Evolutionary conservation across 2,113 vertebrate species (phyloP).

Genomic region (cat (Felis catus)): DNA sequence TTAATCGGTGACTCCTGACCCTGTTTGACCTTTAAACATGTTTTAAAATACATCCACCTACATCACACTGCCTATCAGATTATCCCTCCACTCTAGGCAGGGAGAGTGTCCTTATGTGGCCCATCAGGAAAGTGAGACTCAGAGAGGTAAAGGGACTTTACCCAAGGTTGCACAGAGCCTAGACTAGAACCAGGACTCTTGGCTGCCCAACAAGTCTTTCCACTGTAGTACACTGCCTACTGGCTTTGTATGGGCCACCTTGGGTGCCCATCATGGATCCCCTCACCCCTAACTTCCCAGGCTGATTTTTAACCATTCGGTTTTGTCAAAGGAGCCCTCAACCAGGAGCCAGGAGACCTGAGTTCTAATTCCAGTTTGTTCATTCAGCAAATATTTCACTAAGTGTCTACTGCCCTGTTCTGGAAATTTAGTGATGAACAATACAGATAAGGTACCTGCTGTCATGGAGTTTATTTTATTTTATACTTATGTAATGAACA

Average conservation of each 20-base stretch:
- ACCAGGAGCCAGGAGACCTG: background rate
- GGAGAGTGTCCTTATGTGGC: background rate
- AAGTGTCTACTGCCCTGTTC: slow-evolving; percentile 14
- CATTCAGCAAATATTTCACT: slow-evolving; percentile 12
- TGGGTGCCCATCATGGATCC: background rate
- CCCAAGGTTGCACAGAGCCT: background rate
- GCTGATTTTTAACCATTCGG: background rate
- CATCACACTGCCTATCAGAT: background rate
- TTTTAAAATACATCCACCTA: background rate
- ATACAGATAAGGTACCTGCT: background rate
- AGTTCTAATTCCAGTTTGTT: slow-evolving; percentile 1
- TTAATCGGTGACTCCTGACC: background rate
- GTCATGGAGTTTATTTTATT: background rate
- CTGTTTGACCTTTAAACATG: background rate
- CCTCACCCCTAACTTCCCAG: background rate
- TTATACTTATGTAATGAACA: background rate
- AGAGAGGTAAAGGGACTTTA: background rate
- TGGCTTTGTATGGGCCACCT: background rate
- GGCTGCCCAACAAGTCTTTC: background rate
- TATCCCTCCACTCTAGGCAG: background rate
- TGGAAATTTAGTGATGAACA: slow-evolving; percentile 15
- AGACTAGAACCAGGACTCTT: background rate
- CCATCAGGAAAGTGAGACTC: background rate
- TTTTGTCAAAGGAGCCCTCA: background rate
- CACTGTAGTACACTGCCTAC: background rate